A percentile compares a stretch with the other conserved stretches of the same genome.
Conservation (phyloP, 2,888 invertebrate genomes). For the Alentia gelatinosa region DNA sequence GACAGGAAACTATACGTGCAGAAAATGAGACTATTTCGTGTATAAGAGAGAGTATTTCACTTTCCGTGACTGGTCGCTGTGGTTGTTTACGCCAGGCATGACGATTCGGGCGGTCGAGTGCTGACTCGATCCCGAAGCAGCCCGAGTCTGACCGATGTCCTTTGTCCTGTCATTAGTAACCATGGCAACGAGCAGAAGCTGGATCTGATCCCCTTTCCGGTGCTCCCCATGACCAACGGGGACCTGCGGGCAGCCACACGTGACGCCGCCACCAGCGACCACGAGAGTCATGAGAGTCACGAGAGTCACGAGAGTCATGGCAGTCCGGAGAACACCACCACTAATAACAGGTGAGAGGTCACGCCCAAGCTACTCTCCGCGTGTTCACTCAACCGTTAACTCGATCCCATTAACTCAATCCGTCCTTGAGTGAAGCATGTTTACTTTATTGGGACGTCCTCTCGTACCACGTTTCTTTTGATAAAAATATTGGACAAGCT, state of each 20-base stretch:
- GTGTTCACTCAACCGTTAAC: not conserved
- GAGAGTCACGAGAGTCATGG: not conserved
- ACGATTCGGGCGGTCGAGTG: not conserved
- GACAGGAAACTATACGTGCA: not conserved
- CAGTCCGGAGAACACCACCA: not conserved
- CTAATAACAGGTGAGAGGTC: conserved; percentile 29
- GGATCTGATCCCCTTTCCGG: conserved; percentile 30
- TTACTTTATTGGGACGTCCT: no score
- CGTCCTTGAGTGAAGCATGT: no score
- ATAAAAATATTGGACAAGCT: no score
- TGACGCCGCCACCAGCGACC: conserved; percentile 3
- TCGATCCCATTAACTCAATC: no score
- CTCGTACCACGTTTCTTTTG: no score
- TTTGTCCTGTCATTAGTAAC: conserved; percentile 19
- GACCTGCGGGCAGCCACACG: not conserved
- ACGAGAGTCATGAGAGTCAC: not conserved
- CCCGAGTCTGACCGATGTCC: conserved; percentile 42
- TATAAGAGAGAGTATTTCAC: not conserved
- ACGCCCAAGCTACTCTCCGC: not conserved
- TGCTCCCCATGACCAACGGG: conserved; percentile 26
- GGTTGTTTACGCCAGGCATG: not conserved
- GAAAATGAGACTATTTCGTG: not conserved
- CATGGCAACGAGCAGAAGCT: conserved; percentile 26
- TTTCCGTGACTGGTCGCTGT: not conserved
- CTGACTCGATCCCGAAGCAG: not conserved